Conservation (phyloP, 2,113 vertebrate species). For the Pygoscelis adeliae region DNA sequence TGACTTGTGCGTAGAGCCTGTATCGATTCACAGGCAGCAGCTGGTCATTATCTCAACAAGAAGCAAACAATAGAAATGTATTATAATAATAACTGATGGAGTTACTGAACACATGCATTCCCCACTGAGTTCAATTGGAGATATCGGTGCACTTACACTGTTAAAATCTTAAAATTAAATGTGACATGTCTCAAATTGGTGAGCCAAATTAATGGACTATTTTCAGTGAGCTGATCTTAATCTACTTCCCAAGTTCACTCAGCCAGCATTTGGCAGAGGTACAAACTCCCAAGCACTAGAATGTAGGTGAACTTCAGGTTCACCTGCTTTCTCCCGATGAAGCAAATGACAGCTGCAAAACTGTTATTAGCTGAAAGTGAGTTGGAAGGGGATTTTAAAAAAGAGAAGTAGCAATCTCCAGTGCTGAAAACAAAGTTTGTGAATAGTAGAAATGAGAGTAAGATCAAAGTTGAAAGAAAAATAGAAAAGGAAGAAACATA, state of each 20-base stretch:
- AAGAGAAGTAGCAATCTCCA: background rate
- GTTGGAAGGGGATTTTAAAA: background rate
- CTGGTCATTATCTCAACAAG: background rate
- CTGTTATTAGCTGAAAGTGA: background rate
- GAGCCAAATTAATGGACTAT: background rate
- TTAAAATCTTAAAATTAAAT: background rate
- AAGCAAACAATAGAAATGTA: background rate
- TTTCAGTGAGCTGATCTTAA: background rate
- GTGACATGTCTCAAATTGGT: background rate
- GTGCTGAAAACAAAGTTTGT: background rate
- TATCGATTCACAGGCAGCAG: background rate
- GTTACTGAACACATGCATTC: background rate
- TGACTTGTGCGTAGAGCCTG: background rate
- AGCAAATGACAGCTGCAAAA: background rate
- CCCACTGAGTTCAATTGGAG: background rate
- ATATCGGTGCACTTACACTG: background rate
- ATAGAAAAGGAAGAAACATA: background rate
- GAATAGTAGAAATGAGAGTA: background rate
- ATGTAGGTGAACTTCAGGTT: background rate
- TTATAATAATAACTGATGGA: background rate
- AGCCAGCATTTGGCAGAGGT: background rate
- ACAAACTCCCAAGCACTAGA: background rate
- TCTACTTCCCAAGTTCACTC: background rate
- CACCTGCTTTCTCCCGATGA: background rate
- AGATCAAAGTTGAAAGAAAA: background rate